These are phyloP conservation scores for Odontamblyopus rebecca DNA, from an alignment of 2,797 vertebrate genomes.

Conservation along the genomic window DNA sequence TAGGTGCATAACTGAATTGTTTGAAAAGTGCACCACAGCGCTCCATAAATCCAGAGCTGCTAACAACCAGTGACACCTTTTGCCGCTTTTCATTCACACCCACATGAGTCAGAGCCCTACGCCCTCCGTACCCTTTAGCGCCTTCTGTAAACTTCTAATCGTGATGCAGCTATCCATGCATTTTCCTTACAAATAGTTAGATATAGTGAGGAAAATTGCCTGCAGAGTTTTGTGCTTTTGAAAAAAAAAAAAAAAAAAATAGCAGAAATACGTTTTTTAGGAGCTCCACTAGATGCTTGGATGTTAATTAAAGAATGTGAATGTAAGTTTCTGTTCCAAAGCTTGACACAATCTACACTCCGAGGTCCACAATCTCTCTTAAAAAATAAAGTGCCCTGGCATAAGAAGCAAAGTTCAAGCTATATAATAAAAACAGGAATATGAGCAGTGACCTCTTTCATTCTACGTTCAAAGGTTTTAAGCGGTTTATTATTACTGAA, in stretches of 20 bases:
- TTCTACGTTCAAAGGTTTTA: background rate
- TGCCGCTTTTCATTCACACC: conserved; percentile 41
- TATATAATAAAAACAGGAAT: conserved; percentile 9
- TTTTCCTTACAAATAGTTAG: conserved; percentile 35
- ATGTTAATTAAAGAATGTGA: conserved; percentile 81
- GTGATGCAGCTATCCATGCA: conserved; percentile 47
- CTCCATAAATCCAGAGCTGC: conserved; percentile 5
- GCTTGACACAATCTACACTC: conserved; percentile 72
- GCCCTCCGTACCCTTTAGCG: conserved; percentile 27
- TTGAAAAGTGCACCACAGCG: background rate
- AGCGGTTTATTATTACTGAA: background rate
- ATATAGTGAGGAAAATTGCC: conserved; percentile 36
- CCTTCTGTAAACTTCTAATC: conserved; percentile 28
- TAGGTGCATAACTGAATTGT: too few relatives aligned
- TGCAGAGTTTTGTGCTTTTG: conserved; percentile 65
- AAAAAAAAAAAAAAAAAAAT: conserved; percentile 17
- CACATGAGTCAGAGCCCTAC: conserved; percentile 30
- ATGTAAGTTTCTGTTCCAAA: conserved; percentile 76
- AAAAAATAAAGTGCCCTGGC: conserved; percentile 8
- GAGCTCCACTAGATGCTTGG: conserved; percentile 71
- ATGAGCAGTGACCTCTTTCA: background rate
- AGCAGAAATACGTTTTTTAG: conserved; percentile 48
- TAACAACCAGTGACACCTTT: conserved; percentile 43
- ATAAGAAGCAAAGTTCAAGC: conserved; percentile 29
- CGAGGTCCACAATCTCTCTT: conserved; percentile 51